Evolutionary conservation across 2,888 invertebrate genomes (phyloP).

Genomic region (Phoronis australis): DNA sequence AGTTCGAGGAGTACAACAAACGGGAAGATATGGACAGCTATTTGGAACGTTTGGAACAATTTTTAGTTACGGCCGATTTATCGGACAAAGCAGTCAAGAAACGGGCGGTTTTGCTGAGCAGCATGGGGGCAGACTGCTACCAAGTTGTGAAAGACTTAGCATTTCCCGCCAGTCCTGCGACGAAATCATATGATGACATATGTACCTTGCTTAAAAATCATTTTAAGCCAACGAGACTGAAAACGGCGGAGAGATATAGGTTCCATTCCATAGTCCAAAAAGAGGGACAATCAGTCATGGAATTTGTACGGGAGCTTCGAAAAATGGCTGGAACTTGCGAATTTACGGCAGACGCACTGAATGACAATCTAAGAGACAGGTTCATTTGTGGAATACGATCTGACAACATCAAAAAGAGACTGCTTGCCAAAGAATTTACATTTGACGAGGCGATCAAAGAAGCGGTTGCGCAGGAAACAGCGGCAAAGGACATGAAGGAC

Average conservation of each 20-base stretch:
- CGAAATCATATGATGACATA: background rate
- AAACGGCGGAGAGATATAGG: background rate
- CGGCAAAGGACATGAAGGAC: background rate
- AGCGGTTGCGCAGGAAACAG: background rate
- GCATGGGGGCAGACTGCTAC: background rate
- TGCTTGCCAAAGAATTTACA: background rate
- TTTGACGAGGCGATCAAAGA: background rate
- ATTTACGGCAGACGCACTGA: background rate
- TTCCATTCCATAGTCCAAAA: background rate
- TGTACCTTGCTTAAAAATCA: background rate
- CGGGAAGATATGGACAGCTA: background rate
- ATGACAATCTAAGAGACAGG: constrained; percentile 1
- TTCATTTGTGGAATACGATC: background rate
- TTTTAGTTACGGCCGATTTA: background rate
- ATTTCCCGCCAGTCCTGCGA: background rate
- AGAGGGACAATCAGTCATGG: background rate
- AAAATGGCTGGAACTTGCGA: background rate
- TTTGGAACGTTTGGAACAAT: background rate
- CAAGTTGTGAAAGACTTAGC: background rate
- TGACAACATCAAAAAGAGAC: background rate
- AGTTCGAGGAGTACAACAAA: background rate
- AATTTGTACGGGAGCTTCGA: background rate
- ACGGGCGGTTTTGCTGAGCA: background rate
- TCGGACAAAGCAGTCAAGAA: background rate
- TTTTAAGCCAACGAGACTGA: background rate